Percentiles rank a stretch among this genome's conserved stretches.
phyloP scores from a whole-genome alignment of 1,140 invertebrate species.

The Drosophila nasuta region DNA sequence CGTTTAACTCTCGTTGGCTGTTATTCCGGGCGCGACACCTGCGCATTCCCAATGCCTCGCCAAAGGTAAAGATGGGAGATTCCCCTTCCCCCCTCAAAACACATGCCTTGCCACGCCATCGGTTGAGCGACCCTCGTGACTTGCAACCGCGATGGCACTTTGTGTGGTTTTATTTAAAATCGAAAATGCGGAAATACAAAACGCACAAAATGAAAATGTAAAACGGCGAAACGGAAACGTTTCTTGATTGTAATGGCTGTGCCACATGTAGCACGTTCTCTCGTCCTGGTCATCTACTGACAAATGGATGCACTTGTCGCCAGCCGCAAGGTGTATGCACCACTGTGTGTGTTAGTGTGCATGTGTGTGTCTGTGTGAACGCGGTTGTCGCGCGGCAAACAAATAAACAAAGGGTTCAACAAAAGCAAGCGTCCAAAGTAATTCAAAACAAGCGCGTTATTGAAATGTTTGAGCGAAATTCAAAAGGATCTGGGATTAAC shows the following conservation, averaged over 20 bases:
- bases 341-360: slow-evolving; percentile 7
- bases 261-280: slow-evolving; percentile 16
- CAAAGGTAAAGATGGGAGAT: slow-evolving; percentile 31
- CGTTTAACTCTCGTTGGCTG: slow-evolving; percentile 70
- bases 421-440: slow-evolving; percentile 76
- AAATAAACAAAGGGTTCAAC: slow-evolving; percentile 80
- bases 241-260: slow-evolving; percentile 66
- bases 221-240: slow-evolving; percentile 47
- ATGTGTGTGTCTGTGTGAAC: slow-evolving; percentile 19
- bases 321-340: slow-evolving; percentile 69
- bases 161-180: slow-evolving; percentile 70
- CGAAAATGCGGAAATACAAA: slow-evolving; percentile 72
- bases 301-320: slow-evolving; percentile 65
- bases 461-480: slow-evolving; percentile 52
- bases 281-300: slow-evolving; percentile 20
- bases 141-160: slow-evolving; percentile 54
- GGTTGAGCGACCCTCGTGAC: slow-evolving; percentile 44
- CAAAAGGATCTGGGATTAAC: slow-evolving; percentile 37
- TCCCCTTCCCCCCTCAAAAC: background rate
- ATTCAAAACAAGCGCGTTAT: slow-evolving; percentile 71
- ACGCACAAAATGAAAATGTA: slow-evolving; percentile 62
- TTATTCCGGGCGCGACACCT: slow-evolving; percentile 66
- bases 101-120: background rate
- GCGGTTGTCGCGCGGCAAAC: slow-evolving; percentile 47
- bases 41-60: slow-evolving; percentile 61